These are phyloP conservation scores for Notechis scutatus DNA, from an alignment of 2,113 vertebrate genomes.

Conservation along the genomic window DNA sequence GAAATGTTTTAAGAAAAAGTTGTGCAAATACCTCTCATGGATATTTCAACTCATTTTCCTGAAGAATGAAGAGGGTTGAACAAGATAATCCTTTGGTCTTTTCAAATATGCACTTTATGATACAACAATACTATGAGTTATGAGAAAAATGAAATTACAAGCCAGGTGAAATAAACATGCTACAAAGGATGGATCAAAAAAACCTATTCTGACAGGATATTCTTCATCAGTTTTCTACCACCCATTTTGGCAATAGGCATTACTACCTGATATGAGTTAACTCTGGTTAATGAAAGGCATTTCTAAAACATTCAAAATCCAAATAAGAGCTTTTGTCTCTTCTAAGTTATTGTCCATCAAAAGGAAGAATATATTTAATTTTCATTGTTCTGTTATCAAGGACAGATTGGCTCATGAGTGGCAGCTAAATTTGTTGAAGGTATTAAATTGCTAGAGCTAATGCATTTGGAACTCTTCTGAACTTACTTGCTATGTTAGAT, in stretches of 20 bases:
- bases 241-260: slow-evolving; percentile 51
- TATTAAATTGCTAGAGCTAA: slow-evolving; percentile 80
- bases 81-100: background rate
- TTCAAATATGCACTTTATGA: background rate
- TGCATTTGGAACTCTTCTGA: slow-evolving; percentile 76
- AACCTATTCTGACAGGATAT: slow-evolving; percentile 45
- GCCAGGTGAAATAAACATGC: background rate
- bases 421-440: slow-evolving; percentile 78
- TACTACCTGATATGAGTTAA: slow-evolving; percentile 63
- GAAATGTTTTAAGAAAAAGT: background rate
- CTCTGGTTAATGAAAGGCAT: slow-evolving; percentile 64
- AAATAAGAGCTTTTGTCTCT: slow-evolving; percentile 57
- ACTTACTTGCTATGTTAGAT: slow-evolving; percentile 79
- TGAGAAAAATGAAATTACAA: background rate
- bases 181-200: background rate
- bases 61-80: background rate
- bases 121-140: background rate
- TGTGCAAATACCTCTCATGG: background rate
- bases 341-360: slow-evolving; percentile 59
- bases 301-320: slow-evolving; percentile 32
- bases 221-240: slow-evolving; percentile 34
- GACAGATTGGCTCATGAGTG: slow-evolving; percentile 71
- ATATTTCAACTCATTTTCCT: background rate
- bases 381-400: slow-evolving; percentile 60
- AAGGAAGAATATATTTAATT: slow-evolving; percentile 53